A percentile compares a stretch with the other conserved stretches of the same genome.
These are phyloP conservation scores for Tachina lurida DNA, from an alignment of 2,888 invertebrate species.

Conservation along the genomic window DNA sequence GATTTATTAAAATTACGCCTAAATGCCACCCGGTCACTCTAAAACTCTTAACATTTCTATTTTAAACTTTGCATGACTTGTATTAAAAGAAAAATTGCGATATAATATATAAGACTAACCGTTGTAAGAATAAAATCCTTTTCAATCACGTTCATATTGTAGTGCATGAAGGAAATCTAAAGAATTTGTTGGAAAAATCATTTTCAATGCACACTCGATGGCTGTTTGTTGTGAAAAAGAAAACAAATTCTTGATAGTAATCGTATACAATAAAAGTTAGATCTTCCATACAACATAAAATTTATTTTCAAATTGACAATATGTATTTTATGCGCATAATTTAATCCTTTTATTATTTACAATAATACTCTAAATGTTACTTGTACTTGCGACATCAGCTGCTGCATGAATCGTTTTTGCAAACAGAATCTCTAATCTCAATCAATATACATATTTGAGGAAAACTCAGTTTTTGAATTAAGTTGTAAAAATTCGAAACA, in stretches of 20 bases:
- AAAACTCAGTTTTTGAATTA: too few species aligned
- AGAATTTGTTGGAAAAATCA: conserved; percentile 32
- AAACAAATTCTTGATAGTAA: not conserved
- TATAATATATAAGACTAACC: conserved; percentile 38
- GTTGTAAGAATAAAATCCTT: conserved; percentile 55
- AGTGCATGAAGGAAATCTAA: conserved; percentile 35
- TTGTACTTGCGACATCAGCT: not conserved
- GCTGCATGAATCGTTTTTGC: not conserved
- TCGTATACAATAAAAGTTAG: not conserved
- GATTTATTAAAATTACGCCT: too few species aligned
- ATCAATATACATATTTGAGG: too few species aligned
- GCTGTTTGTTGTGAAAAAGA: conserved; percentile 5
- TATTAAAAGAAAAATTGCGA: conserved; percentile 61
- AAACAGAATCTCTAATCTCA: too few species aligned
- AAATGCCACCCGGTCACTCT: conserved; percentile 42
- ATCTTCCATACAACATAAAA: conserved; percentile 23
- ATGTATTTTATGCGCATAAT: conserved; percentile 41
- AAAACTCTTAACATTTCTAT: conserved; percentile 26
- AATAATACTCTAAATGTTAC: conserved; percentile 23
- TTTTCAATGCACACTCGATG: conserved; percentile 29
- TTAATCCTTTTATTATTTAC: conserved; percentile 18
- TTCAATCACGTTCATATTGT: conserved; percentile 57
- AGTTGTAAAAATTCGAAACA: too few species aligned
- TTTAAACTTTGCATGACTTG: conserved; percentile 56
- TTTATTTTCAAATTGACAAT: conserved; percentile 36